These are phyloP conservation scores for Dipodomys spectabilis DNA, from an alignment of 2,113 vertebrate genomes.

Conservation along the genomic window DNA sequence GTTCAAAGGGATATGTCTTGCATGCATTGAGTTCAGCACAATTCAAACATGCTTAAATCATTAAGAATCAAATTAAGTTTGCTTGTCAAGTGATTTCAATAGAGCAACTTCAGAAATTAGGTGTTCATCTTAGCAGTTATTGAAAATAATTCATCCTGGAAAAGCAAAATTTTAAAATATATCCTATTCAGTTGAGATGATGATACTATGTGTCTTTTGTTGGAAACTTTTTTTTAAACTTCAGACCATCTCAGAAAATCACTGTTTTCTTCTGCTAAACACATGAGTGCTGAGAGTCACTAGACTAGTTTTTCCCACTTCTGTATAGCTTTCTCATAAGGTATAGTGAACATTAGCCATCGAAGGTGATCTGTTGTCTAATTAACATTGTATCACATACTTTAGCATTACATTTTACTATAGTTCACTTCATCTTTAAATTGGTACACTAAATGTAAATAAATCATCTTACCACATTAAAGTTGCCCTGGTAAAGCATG, in stretches of 20 bases:
- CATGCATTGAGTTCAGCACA: background rate
- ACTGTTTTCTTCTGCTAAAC: no score
- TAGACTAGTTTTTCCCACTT: background rate
- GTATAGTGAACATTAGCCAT: background rate
- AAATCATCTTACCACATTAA: background rate
- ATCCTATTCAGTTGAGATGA: background rate
- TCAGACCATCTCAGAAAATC: no score
- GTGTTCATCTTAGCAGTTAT: background rate
- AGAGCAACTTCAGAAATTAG: background rate
- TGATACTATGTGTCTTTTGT: background rate
- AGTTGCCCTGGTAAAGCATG: background rate
- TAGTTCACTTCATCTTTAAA: background rate
- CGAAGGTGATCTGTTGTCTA: background rate
- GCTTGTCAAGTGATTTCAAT: background rate
- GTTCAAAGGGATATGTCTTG: background rate
- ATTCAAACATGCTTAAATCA: background rate
- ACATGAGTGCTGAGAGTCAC: background rate
- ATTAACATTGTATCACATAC: background rate
- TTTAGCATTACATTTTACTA: background rate
- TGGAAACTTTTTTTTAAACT: background rate
- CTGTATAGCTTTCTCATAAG: background rate
- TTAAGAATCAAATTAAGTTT: slow-evolving; percentile 28
- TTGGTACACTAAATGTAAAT: background rate
- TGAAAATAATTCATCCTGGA: background rate
- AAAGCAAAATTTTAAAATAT: background rate